These are phyloP conservation scores for Dinocampus coccinellae DNA, from an alignment of 2,888 invertebrate species.

Conservation along the genomic window DNA sequence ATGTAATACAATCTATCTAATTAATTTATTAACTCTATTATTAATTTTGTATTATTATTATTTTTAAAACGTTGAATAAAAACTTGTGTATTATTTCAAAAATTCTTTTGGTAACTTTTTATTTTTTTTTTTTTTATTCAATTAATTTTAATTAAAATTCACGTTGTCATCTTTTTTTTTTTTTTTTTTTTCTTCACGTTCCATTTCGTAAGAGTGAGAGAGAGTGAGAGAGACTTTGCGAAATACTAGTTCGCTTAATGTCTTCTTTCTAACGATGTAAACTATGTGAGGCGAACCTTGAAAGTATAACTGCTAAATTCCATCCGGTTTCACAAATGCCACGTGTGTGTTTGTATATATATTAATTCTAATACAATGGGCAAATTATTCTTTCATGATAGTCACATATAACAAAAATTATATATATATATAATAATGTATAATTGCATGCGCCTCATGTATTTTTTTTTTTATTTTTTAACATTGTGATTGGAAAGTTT, in stretches of 20 bases:
- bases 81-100: background rate
- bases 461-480: background rate
- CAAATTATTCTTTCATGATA: background rate
- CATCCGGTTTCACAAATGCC: conserved; percentile 20
- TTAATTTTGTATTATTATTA: background rate
- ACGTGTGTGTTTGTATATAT: background rate
- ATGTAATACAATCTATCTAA: background rate
- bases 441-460: background rate
- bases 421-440: background rate
- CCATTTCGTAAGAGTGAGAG: background rate
- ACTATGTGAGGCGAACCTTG: conserved; percentile 5
- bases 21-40: conserved; percentile 8
- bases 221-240: background rate
- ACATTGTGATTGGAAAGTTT: background rate
- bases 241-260: background rate
- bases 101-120: background rate
- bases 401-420: background rate
- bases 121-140: too few relatives aligned
- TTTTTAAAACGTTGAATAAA: background rate
- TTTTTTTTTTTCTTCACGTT: background rate
- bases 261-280: conserved; percentile 15
- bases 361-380: background rate
- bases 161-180: background rate
- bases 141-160: background rate
- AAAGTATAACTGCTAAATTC: conserved; percentile 17